Conservation (phyloP, 2,113 vertebrate genomes). For the Tetrax tetrax region DNA sequence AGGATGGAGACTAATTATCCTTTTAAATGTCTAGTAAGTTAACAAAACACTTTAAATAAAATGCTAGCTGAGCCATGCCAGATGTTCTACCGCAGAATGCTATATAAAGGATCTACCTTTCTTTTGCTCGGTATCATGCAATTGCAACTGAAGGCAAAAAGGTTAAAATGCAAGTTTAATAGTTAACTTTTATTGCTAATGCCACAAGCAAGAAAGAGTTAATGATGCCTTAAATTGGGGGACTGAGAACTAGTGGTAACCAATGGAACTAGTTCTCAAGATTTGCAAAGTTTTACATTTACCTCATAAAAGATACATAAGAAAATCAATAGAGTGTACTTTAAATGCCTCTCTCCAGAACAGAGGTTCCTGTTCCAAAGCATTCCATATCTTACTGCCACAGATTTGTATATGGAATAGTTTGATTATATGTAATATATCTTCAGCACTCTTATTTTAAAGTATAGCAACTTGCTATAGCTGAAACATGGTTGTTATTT, state of each 20-base stretch:
- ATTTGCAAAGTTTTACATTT: background rate
- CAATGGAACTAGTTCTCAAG: background rate
- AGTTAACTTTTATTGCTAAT: constrained; percentile 77
- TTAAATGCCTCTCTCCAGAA: background rate
- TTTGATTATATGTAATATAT: background rate
- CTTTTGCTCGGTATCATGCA: constrained; percentile 10
- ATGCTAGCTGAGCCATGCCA: constrained; percentile 19
- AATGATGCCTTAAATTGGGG: constrained; percentile 1
- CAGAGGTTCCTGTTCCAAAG: background rate
- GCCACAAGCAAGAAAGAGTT: constrained; percentile 42
- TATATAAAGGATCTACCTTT: constrained; percentile 29
- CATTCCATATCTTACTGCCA: background rate
- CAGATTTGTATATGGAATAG: background rate
- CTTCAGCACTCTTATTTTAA: background rate
- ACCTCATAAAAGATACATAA: background rate
- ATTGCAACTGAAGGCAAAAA: constrained; percentile 43
- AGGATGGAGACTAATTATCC: constrained; percentile 44
- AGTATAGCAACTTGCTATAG: background rate
- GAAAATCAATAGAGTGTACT: background rate
- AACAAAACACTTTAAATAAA: constrained; percentile 40
- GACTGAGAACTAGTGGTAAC: background rate
- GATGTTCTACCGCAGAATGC: constrained; percentile 46
- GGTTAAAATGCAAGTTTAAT: constrained; percentile 70
- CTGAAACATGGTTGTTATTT: background rate
- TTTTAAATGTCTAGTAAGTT: constrained; percentile 33